These are phyloP conservation scores for Cotesia typhae DNA, from an alignment of 1,140 invertebrate genomes.

Conservation along the genomic window DNA sequence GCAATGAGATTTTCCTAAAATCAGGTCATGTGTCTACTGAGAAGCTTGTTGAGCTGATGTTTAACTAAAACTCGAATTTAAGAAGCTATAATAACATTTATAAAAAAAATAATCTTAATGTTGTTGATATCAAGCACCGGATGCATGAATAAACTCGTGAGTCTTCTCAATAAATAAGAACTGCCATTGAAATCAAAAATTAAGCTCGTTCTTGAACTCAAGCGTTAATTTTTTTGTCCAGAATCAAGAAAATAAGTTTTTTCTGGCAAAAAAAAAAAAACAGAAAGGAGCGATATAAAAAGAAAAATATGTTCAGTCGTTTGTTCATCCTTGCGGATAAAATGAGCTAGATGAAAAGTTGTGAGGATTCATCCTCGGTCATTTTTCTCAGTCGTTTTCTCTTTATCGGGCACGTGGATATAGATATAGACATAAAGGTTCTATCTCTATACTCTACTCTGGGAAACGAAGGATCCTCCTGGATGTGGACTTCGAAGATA, in stretches of 20 bases:
- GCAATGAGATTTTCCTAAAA: constrained; percentile 38
- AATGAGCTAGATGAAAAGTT: constrained; percentile 11
- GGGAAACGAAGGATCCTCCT: too few relatives aligned
- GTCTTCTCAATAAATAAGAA: too few relatives aligned
- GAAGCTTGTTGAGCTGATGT: constrained; percentile 18
- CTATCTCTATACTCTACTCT: too few relatives aligned
- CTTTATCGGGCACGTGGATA: neutral
- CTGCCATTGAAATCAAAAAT: too few relatives aligned
- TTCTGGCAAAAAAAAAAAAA: neutral
- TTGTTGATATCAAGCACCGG: too few relatives aligned
- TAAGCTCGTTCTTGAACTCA: too few relatives aligned
- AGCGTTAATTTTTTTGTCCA: too few relatives aligned
- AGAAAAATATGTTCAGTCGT: constrained; percentile 1
- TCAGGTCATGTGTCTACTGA: constrained; percentile 35
- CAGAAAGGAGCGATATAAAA: neutral
- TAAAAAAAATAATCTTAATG: neutral
- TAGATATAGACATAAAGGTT: too few relatives aligned
- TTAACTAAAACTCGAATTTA: constrained; percentile 13
- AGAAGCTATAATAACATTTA: neutral
- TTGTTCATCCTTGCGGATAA: constrained; percentile 11
- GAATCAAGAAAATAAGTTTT: neutral
- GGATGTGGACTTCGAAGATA: neutral
- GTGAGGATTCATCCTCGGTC: constrained; percentile 5
- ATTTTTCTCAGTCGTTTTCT: constrained; percentile 13
- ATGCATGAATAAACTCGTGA: too few relatives aligned